Percentiles rank a stretch among this genome's conserved stretches.
These are phyloP conservation scores for Micrasema longulum DNA, from an alignment of 1,140 invertebrate species.

Conservation along the genomic window DNA sequence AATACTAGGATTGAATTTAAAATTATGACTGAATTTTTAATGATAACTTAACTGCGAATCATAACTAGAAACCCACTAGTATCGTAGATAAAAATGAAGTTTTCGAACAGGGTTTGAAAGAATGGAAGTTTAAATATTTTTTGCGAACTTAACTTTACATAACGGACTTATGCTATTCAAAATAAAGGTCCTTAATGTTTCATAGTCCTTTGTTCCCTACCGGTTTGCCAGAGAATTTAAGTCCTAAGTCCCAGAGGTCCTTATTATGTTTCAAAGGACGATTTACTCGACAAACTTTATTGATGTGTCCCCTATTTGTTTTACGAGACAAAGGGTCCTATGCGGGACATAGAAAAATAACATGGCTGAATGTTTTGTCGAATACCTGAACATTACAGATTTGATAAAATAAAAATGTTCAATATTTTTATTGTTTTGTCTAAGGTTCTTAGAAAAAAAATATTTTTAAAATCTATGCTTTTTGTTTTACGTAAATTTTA, in stretches of 20 bases:
- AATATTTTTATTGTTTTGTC: no score
- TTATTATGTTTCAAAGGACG: slow-evolving; percentile 35
- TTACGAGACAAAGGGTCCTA: slow-evolving; percentile 15
- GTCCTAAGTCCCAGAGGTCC: no score
- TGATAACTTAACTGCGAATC: no score
- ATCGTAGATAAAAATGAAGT: background rate
- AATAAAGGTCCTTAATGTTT: slow-evolving; percentile 46
- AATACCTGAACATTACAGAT: no score
- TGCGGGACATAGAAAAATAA: background rate
- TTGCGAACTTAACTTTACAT: slow-evolving; percentile 38
- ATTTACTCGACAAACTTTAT: slow-evolving; percentile 6
- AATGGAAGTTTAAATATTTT: slow-evolving; percentile 38
- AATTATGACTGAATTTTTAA: no score
- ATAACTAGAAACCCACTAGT: background rate
- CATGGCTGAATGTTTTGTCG: no score
- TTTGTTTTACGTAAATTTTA: no score
- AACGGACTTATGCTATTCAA: slow-evolving; percentile 46
- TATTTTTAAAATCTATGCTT: no score
- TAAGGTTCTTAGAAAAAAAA: no score
- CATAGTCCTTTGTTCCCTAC: slow-evolving; percentile 40
- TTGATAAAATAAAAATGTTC: no score
- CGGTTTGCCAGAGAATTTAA: slow-evolving; percentile 35
- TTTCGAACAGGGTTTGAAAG: background rate
- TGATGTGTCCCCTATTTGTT: slow-evolving; percentile 23
- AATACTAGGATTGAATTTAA: no score